Evolutionary conservation across 2,888 invertebrate species (phyloP).

Genomic region (Leptarthrus brevirostris): DNA sequence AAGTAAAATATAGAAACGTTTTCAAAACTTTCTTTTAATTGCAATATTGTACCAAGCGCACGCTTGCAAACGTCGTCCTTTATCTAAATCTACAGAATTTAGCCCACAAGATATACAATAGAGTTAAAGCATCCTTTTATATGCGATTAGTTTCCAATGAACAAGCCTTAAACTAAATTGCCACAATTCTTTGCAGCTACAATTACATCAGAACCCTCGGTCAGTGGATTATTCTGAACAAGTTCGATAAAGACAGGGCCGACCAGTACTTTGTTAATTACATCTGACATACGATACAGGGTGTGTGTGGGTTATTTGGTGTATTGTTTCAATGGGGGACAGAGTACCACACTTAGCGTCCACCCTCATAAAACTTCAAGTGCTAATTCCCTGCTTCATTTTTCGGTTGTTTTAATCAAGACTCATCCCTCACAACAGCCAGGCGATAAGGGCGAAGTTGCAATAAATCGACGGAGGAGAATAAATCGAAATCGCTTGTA

Average conservation of each 20-base stretch:
- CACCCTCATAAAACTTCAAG: slow-evolving; percentile 48
- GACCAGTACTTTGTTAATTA: slow-evolving; percentile 49
- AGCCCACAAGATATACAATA: too few species aligned
- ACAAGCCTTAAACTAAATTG: slow-evolving; percentile 14
- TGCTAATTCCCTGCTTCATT: slow-evolving; percentile 53
- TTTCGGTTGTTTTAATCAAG: slow-evolving; percentile 53
- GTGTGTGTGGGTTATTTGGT: slow-evolving; percentile 10
- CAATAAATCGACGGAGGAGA: slow-evolving; percentile 51
- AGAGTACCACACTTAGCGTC: neutral
- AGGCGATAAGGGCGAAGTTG: slow-evolving; percentile 32
- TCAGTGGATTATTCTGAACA: slow-evolving; percentile 7
- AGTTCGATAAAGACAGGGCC: neutral
- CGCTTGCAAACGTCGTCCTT: too few species aligned
- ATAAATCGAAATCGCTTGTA: slow-evolving; percentile 54
- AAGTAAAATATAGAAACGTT: too few species aligned
- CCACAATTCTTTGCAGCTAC: slow-evolving; percentile 13
- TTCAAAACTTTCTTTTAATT: too few species aligned
- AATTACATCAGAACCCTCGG: slow-evolving; percentile 14
- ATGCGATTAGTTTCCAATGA: slow-evolving; percentile 26
- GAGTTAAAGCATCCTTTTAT: too few species aligned
- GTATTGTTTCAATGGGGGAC: slow-evolving; percentile 41
- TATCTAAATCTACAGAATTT: too few species aligned
- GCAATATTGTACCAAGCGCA: too few species aligned
- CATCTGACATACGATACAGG: slow-evolving; percentile 50
- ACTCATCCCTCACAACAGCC: slow-evolving; percentile 10